phyloP scores from a whole-genome alignment of 2,113 vertebrate genomes.

The Pangasianodon hypophthalmus region DNA sequence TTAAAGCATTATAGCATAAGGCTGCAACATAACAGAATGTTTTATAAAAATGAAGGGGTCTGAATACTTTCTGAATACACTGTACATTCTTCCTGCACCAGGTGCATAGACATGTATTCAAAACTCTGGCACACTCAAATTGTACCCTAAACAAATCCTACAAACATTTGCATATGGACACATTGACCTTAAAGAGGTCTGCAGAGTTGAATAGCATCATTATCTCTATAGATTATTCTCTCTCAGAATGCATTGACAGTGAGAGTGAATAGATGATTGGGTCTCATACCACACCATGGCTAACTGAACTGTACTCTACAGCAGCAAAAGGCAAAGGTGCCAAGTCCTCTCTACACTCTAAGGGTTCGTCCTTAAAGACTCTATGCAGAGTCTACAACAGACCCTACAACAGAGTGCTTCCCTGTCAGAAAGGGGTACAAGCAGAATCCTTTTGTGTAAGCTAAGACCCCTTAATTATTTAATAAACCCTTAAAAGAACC shows the following conservation, averaged over 20 bases:
- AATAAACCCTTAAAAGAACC: not conserved
- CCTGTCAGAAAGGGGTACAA: not conserved
- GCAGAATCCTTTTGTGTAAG: not conserved
- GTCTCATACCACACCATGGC: not conserved
- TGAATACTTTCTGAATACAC: too few relatives aligned
- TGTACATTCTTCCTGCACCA: not conserved
- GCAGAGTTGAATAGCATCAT: not conserved
- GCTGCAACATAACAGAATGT: too few relatives aligned
- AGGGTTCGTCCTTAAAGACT: not conserved
- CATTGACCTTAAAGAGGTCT: not conserved
- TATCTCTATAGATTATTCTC: not conserved
- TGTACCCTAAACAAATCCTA: not conserved
- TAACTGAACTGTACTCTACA: not conserved
- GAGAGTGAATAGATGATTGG: not conserved
- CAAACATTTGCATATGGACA: not conserved
- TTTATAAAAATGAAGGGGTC: too few relatives aligned
- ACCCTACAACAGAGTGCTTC: not conserved
- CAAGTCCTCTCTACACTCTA: not conserved
- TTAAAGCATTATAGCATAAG: too few relatives aligned
- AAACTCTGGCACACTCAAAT: not conserved
- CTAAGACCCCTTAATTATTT: not conserved
- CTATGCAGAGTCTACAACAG: not conserved
- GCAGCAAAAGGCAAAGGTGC: not conserved
- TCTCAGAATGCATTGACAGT: not conserved
- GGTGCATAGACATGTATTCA: not conserved